Evolutionary conservation across 2,888 invertebrate species (phyloP).

Genomic region (Andrena flavipes): DNA sequence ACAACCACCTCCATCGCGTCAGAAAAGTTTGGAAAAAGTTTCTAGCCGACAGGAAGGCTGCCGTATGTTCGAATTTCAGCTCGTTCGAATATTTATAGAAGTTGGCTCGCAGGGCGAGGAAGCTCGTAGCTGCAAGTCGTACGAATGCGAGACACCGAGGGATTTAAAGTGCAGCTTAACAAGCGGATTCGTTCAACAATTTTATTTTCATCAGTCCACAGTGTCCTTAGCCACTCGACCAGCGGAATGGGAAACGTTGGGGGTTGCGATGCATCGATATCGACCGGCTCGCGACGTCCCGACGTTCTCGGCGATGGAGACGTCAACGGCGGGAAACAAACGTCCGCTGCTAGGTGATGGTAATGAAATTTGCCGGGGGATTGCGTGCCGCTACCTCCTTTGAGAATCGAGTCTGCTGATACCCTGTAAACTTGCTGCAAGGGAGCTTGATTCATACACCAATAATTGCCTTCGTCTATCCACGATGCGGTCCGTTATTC

Average conservation of each 20-base stretch:
- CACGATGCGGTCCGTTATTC: too few species aligned
- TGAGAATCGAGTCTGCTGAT: conserved; percentile 37
- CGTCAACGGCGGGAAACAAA: conserved; percentile 59
- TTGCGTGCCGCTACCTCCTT: conserved; percentile 62
- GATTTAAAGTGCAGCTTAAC: conserved; percentile 20
- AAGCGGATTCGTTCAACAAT: conserved; percentile 21
- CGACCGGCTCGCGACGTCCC: conserved; percentile 18
- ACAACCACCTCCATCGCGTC: conserved; percentile 17
- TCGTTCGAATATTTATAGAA: conserved; percentile 62
- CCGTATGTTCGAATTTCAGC: conserved; percentile 57
- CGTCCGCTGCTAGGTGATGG: conserved; percentile 67
- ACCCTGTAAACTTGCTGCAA: neutral
- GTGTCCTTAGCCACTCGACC: neutral
- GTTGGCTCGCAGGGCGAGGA: neutral
- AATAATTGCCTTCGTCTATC: too few species aligned
- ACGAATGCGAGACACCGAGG: neutral
- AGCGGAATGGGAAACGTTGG: neutral
- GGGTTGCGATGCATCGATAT: conserved; percentile 4
- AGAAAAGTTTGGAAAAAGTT: conserved; percentile 43
- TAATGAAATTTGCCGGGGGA: conserved; percentile 67
- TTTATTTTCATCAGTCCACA: neutral
- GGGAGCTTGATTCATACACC: too few species aligned
- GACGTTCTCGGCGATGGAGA: conserved; percentile 36
- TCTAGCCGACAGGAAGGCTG: conserved; percentile 36
- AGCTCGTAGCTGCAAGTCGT: too few species aligned